These are phyloP conservation scores for Apis cerana DNA, from an alignment of 1,140 invertebrate genomes.

Conservation along the genomic window DNA sequence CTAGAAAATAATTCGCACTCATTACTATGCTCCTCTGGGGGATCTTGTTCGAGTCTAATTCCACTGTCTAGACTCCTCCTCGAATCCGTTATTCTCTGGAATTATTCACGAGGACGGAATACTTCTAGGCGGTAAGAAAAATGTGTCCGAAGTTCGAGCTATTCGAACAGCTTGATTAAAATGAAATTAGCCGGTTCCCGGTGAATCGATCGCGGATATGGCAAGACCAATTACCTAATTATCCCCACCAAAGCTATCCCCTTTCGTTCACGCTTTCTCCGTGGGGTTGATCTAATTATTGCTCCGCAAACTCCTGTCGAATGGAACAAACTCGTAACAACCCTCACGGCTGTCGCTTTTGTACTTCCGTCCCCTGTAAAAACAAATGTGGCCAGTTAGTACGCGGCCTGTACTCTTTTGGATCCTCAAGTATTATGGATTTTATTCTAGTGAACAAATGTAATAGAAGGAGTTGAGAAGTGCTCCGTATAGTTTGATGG, in stretches of 20 bases:
- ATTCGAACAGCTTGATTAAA: conserved; percentile 65
- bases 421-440: background rate
- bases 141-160: background rate
- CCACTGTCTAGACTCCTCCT: conserved; percentile 18
- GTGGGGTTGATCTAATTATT: conserved; percentile 74
- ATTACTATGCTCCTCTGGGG: conserved; percentile 28
- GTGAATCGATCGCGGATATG: conserved; percentile 58
- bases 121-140: background rate
- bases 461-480: too few relatives aligned
- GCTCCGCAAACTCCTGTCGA: conserved; percentile 65
- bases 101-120: conserved; percentile 13
- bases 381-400: conserved; percentile 43
- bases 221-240: conserved; percentile 75
- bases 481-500: too few relatives aligned
- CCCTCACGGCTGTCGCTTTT: conserved; percentile 56
- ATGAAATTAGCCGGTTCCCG: conserved; percentile 66
- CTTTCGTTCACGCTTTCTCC: conserved; percentile 64
- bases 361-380: conserved; percentile 56
- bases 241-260: conserved; percentile 50
- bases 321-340: conserved; percentile 28
- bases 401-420: background rate
- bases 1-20: conserved; percentile 40
- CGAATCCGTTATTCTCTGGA: conserved; percentile 4
- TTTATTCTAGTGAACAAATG: too few relatives aligned
- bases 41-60: conserved; percentile 26